These are phyloP conservation scores for Drosophila dunni DNA, from an alignment of 1,140 invertebrate species.

Conservation along the genomic window DNA sequence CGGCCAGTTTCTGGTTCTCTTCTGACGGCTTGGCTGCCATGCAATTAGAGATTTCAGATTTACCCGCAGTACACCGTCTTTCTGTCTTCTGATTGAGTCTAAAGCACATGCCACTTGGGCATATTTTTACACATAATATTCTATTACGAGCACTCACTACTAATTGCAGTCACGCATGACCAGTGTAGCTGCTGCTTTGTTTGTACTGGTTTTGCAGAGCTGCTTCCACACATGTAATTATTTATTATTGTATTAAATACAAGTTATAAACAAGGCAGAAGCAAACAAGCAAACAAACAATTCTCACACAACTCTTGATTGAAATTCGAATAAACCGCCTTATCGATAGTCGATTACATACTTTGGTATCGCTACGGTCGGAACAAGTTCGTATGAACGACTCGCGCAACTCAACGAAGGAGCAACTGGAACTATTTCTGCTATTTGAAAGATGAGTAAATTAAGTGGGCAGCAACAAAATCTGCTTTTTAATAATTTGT, in stretches of 20 bases:
- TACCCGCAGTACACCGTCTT: constrained; percentile 12
- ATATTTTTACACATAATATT: constrained; percentile 38
- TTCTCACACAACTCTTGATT: background rate
- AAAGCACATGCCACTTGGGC: constrained; percentile 30
- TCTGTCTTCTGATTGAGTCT: constrained; percentile 26
- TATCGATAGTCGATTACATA: background rate
- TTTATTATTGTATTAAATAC: background rate
- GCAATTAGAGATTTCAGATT: constrained; percentile 38
- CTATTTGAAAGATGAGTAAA: background rate
- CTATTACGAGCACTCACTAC: constrained; percentile 27
- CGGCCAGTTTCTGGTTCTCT: constrained; percentile 6
- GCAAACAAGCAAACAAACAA: background rate
- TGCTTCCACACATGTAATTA: background rate
- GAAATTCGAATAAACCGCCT: background rate
- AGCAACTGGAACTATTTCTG: background rate
- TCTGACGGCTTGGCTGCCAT: constrained; percentile 2
- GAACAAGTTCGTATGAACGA: constrained; percentile 3
- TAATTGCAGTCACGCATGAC: constrained; percentile 33
- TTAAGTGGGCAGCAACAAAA: background rate
- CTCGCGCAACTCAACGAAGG: background rate
- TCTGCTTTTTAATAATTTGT: background rate
- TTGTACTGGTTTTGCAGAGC: background rate
- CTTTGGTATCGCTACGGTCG: background rate
- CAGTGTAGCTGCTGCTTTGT: constrained; percentile 2
- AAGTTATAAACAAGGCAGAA: background rate